phyloP scores from a whole-genome alignment of 2,888 invertebrate genomes.

The Boloria euphrosyne region DNA sequence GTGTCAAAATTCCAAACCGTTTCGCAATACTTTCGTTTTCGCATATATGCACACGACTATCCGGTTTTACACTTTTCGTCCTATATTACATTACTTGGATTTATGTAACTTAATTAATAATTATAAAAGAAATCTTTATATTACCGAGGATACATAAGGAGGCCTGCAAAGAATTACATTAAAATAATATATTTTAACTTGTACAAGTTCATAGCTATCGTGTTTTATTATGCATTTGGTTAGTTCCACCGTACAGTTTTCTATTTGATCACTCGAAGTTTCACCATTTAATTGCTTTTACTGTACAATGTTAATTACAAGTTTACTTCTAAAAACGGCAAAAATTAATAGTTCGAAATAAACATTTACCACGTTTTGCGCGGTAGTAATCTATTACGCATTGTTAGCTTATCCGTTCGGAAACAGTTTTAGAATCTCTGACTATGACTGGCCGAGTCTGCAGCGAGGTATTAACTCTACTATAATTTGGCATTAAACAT shows the following conservation, averaged over 20 bases:
- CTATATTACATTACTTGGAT: conserved; percentile 26
- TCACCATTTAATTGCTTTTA: conserved; percentile 18
- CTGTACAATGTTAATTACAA: conserved; percentile 16
- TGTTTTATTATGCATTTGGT: conserved; percentile 19
- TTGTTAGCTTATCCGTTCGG: conserved; percentile 6
- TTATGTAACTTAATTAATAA: conserved; percentile 27
- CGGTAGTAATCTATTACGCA: conserved; percentile 11
- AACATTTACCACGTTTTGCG: conserved; percentile 11
- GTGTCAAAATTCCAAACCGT: conserved; percentile 20
- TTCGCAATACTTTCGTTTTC: conserved; percentile 35
- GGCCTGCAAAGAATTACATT: too few relatives aligned
- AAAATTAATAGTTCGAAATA: conserved; percentile 24
- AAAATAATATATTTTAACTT: too few relatives aligned
- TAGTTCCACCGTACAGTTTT: conserved; percentile 16
- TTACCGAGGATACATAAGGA: background rate
- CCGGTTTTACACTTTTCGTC: conserved; percentile 30
- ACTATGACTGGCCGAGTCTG: too few relatives aligned
- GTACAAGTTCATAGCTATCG: background rate
- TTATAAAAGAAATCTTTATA: conserved; percentile 16
- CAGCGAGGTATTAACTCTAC: too few relatives aligned
- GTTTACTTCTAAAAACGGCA: conserved; percentile 23
- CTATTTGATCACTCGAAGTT: conserved; percentile 18
- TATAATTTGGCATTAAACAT: too few relatives aligned
- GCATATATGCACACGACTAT: conserved; percentile 28
- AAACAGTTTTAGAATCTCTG: background rate